A percentile compares a stretch with the other conserved stretches of the same genome.
These are phyloP conservation scores for Hymenopus coronatus DNA, from an alignment of 2,888 invertebrate species.

Conservation along the genomic window DNA sequence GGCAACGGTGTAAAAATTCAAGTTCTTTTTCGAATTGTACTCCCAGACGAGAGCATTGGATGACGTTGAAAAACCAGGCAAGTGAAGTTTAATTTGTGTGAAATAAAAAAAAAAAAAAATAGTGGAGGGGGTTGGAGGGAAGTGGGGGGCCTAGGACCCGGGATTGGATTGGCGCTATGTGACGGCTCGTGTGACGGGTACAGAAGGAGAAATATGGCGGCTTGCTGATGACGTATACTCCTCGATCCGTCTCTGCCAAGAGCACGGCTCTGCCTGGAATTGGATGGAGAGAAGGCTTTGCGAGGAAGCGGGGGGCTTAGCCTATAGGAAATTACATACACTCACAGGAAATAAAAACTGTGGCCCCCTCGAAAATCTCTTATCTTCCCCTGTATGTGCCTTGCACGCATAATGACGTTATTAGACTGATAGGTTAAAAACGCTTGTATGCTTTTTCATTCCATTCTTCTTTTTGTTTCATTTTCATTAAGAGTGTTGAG, in stretches of 20 bases:
- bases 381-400: neutral
- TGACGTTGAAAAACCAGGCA: conserved; percentile 15
- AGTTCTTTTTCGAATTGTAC: neutral
- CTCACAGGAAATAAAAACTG: conserved; percentile 39
- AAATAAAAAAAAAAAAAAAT: neutral
- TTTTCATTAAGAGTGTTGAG: neutral
- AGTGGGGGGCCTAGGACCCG: neutral
- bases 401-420: neutral
- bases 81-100: conserved; percentile 21
- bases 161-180: conserved; percentile 15
- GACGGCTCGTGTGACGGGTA: conserved; percentile 11
- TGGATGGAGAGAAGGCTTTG: conserved; percentile 44
- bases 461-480: neutral
- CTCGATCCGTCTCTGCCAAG: conserved; percentile 67
- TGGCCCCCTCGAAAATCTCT: neutral
- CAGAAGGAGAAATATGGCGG: conserved; percentile 33
- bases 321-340: conserved; percentile 55
- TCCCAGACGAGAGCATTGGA: neutral
- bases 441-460: neutral
- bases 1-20: neutral
- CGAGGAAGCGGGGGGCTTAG: conserved; percentile 44
- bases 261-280: conserved; percentile 48
- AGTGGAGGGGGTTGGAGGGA: neutral
- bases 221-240: conserved; percentile 61
- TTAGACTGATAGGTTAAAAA: neutral